Evolutionary conservation across 2,797 vertebrate species (phyloP), one percentile per base, ranked within the genome.

Genomic region (Thripadectes ignobilis): DNA sequence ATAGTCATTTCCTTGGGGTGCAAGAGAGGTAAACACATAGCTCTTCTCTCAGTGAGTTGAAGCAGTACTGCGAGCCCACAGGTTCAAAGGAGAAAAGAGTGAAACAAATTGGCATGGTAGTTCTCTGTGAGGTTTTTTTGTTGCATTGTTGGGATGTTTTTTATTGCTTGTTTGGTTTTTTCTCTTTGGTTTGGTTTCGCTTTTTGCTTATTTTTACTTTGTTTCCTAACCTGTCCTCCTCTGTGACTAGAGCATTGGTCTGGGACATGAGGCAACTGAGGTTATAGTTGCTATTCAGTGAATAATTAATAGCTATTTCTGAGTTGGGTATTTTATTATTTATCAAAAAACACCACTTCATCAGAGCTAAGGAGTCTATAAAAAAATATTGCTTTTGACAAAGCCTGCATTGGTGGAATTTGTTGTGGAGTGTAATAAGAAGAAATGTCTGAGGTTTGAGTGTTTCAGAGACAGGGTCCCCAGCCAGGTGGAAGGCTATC

Each of bases 301-400:
- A 92, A 93, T 52, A 73, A 88, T 71, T 71, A 77, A 63, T 54
- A 85, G 52, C 38, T 83, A 34, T 80, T 95, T 83, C 68, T 85
- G 72, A 80, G 67, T 46, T 54, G 14, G 4, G 1, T 61, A 75
- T 88, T 89, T 82, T 67, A 74, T 74, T 90, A 61, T 84, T 88
- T 78, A 84, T 89, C 43, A 86, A 78, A 90, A 89, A 8, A 1
- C 22, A 39, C 0, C 6, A 46, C 38, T 72, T 72, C 13, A 41
- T 91, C 71, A 91, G 74, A 68, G n/a, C 80, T 74, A 86, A 68
- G 34, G 29, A 68, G 24, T n/a, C 62, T 75, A n/a, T 57, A 65
- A 76, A 94, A 93, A 89, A 26, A 27, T 59, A 32, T 1, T 65
- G 66, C 38, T 82, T 91, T 89, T 49, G 62, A 81, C 63, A 62